Evolutionary conservation across 37 sponge, comb jelly and placozoan species (phyloP), one percentile per base, ranked within the genome.

Genomic region (Oopsacas minuta): DNA sequence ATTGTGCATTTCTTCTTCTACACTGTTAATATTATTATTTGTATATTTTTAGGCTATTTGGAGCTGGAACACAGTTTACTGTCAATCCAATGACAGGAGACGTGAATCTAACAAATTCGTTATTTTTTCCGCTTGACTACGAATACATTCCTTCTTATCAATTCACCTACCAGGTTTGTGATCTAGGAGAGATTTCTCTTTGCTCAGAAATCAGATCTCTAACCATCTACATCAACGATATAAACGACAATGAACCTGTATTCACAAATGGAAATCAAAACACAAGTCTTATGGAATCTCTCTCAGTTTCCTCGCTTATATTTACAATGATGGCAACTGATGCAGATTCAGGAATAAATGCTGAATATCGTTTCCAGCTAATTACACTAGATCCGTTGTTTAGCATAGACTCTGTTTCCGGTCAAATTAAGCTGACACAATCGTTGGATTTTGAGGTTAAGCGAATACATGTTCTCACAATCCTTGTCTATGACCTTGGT

Each of bases 181-280:
- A 61, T 12, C 28, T 34, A 20, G 75, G 75, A 10, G 5, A 20
- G 22, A 25, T 34, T 20, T 34, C 22, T 25, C 75, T 61, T 32
- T 32, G 30, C 75, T 61, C 75, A 32, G 28, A 25, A 20, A 61
- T 61, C 28, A 10, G 30, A 61, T 3, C 22, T 3, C 28, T 61
- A 10, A 12, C 22, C 1, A 61, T 61, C 28, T 32, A 3, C 22
- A 12, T 61, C 22, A n/a, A 25, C 7, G 95, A 92, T 82, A 38
- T 90, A 17, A 94, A 94, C 85, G 92, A 92, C 52, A 94, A 94
- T 53, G 35, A 75, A 7, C 95, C 95, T 37, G 42, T 49, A 32
- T 90, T 94, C 38, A n/a, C 23, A 20, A 37, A 61, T 35, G 81
- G 12, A 8, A 7, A 35, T 8, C 86, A 87, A 81, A 0, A 25